Conservation (phyloP, 2,888 invertebrate species). For the Megaustenia siamemsis region DNA sequence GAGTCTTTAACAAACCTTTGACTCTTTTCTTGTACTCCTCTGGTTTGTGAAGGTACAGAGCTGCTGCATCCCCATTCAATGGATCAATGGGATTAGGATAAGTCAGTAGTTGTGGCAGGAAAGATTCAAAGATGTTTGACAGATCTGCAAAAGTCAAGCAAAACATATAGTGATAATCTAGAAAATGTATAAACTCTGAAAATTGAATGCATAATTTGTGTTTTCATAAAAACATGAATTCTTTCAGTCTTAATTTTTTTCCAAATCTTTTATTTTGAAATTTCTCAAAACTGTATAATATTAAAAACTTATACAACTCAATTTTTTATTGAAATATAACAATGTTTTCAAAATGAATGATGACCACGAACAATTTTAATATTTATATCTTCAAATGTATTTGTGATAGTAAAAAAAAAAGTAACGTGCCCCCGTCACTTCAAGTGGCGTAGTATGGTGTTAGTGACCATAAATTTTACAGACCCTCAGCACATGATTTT, state of each 20-base stretch:
- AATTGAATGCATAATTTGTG: not conserved
- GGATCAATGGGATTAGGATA: slow-evolving; percentile 99
- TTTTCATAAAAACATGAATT: not conserved
- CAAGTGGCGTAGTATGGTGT: too few relatives aligned
- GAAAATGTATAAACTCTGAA: not conserved
- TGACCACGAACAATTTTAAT: too few relatives aligned
- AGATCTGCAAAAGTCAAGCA: slow-evolving; percentile 86
- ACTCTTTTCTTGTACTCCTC: slow-evolving; percentile 99
- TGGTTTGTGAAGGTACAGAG: slow-evolving; percentile 99
- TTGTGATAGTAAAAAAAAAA: too few relatives aligned
- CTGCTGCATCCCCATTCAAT: slow-evolving; percentile 99
- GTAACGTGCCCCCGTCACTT: too few relatives aligned
- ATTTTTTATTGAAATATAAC: not conserved
- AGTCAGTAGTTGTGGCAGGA: slow-evolving; percentile 98
- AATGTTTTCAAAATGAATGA: too few relatives aligned
- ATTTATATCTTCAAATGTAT: too few relatives aligned
- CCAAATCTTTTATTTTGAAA: too few relatives aligned
- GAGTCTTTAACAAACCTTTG: slow-evolving; percentile 83
- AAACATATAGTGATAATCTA: not conserved
- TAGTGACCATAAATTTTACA: too few relatives aligned
- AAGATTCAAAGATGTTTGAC: slow-evolving; percentile 99
- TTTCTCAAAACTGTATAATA: not conserved
- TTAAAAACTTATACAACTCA: not conserved
- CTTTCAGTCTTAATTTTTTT: too few relatives aligned
- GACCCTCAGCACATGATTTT: too few relatives aligned